Evolutionary conservation across 1,140 invertebrate genomes (phyloP).

Genomic region (Trachelipus rathkii): DNA sequence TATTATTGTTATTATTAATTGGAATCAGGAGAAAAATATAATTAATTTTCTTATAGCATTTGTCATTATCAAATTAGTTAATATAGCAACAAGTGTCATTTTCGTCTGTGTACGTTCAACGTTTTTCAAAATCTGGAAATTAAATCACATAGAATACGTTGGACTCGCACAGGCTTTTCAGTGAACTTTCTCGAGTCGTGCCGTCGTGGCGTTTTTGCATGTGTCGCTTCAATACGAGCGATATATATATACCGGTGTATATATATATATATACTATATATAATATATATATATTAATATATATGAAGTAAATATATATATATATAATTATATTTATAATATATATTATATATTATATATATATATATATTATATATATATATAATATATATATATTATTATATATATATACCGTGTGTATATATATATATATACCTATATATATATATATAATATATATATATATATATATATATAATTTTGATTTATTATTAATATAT

Average conservation of each 20-base stretch:
- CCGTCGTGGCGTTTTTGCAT: no score
- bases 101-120: no score
- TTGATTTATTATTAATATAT: not conserved
- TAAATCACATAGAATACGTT: no score
- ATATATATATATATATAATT: not conserved
- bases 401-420: not conserved
- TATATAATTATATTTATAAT: not conserved
- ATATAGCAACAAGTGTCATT: no score
- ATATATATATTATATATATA: constrained; percentile 8
- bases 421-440: not conserved
- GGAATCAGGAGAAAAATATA: no score
- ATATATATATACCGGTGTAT: not conserved
- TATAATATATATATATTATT: not conserved
- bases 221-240: no score
- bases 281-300: not conserved
- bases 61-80: no score
- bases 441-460: constrained; percentile 13
- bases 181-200: no score
- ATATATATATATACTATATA: constrained; percentile 2
- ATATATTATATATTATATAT: constrained; percentile 13
- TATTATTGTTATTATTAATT: no score
- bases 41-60: no score
- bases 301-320: constrained; percentile 12
- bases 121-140: no score
- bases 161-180: no score